A percentile compares a stretch with the other conserved stretches of the same genome.
Evolutionary conservation across 2,113 vertebrate species (phyloP).

Genomic region (Trogon melanurus): DNA sequence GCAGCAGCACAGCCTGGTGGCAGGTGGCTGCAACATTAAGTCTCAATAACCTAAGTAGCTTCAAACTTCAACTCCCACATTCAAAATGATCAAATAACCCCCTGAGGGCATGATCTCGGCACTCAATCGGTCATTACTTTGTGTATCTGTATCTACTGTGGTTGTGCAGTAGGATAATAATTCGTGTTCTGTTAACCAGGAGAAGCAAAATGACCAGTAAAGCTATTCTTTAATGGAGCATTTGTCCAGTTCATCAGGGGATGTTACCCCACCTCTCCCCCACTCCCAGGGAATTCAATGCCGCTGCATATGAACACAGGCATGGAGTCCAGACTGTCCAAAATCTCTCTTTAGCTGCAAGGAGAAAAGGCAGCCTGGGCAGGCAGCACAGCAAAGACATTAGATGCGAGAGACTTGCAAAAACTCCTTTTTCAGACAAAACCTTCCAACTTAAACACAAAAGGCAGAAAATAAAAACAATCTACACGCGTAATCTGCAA

Average conservation of each 20-base stretch:
- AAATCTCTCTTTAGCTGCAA: not conserved
- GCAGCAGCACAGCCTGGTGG: not conserved
- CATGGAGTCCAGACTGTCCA: not conserved
- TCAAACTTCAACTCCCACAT: not conserved
- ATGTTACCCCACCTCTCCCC: not conserved
- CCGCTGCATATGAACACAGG: not conserved
- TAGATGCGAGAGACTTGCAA: not conserved
- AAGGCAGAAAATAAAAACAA: not conserved
- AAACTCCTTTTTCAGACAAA: not conserved
- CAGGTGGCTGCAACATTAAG: not conserved
- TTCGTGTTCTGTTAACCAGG: not conserved
- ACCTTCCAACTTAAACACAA: not conserved
- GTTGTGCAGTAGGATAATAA: not conserved
- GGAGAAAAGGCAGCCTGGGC: not conserved
- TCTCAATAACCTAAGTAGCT: not conserved
- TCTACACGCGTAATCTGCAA: not conserved
- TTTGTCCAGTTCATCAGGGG: not conserved
- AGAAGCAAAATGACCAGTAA: not conserved
- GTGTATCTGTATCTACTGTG: not conserved
- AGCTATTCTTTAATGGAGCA: not conserved
- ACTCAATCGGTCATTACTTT: not conserved
- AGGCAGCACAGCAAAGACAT: not conserved
- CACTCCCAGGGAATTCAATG: not conserved
- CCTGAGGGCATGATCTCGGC: not conserved
- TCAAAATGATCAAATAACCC: not conserved